Percentiles rank a stretch among this genome's conserved stretches.
Conservation (phyloP, 2,888 invertebrate species). For the Amiota minor region DNA sequence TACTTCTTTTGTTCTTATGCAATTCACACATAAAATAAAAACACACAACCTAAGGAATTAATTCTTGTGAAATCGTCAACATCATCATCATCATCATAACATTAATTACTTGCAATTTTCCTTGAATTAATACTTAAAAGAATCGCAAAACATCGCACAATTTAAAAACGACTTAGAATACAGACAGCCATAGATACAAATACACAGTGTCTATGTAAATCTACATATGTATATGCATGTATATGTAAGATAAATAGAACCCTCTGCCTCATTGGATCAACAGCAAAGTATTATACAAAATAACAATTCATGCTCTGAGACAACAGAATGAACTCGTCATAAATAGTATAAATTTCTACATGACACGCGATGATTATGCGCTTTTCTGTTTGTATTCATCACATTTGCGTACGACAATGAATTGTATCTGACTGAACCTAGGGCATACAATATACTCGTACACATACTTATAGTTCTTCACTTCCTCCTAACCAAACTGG, state of each 20-base stretch:
- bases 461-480: neutral
- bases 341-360: constrained; percentile 65
- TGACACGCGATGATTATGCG: constrained; percentile 68
- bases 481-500: neutral
- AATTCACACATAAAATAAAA: constrained; percentile 42
- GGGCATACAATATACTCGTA: no score
- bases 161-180: constrained; percentile 49
- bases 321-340: constrained; percentile 21
- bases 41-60: no score
- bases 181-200: no score
- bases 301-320: constrained; percentile 53
- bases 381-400: constrained; percentile 51
- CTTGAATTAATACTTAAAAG: constrained; percentile 58
- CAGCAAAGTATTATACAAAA: constrained; percentile 34
- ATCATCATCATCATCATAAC: constrained; percentile 39
- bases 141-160: constrained; percentile 37
- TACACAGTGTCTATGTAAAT: no score
- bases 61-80: constrained; percentile 20
- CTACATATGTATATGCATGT: no score
- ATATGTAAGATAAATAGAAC: no score
- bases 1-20: constrained; percentile 44
- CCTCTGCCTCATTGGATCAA: no score
- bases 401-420: constrained; percentile 56
- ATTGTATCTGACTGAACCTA: no score
- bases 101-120: constrained; percentile 63